These are phyloP conservation scores for Fistularia commersonii DNA, from an alignment of 2,797 vertebrate species.

Conservation along the genomic window DNA sequence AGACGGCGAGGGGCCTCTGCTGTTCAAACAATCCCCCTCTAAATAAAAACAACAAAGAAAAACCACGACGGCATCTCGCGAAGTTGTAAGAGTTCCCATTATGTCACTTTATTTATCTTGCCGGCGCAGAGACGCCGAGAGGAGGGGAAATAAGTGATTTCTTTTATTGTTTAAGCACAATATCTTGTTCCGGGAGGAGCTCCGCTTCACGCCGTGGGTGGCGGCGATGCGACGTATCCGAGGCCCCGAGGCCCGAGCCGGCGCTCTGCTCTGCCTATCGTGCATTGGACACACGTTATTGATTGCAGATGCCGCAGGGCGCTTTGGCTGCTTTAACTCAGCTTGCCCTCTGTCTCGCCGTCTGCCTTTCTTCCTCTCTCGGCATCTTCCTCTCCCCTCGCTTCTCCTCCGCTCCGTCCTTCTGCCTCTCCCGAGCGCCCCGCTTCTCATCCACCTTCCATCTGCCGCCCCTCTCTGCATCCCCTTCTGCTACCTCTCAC, in stretches of 20 bases:
- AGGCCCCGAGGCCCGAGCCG: neutral
- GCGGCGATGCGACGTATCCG: slow-evolving; percentile 19
- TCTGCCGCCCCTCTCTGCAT: slow-evolving; percentile 58
- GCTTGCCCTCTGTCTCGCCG: slow-evolving; percentile 50
- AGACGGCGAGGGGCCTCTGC: slow-evolving; percentile 52
- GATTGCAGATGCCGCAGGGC: slow-evolving; percentile 66
- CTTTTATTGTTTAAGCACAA: slow-evolving; percentile 57
- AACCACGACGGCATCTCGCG: neutral
- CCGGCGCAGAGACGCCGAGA: slow-evolving; percentile 17
- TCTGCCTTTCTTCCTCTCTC: slow-evolving; percentile 44
- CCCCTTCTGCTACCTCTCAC: slow-evolving; percentile 45
- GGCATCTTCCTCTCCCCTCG: slow-evolving; percentile 24
- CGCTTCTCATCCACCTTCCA: slow-evolving; percentile 68
- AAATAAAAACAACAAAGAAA: neutral
- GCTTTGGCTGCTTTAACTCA: slow-evolving; percentile 48
- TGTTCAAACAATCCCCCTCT: neutral
- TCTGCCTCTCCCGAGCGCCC: slow-evolving; percentile 50
- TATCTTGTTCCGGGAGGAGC: slow-evolving; percentile 45
- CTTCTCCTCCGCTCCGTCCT: slow-evolving; percentile 8
- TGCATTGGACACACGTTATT: slow-evolving; percentile 56
- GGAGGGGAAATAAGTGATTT: slow-evolving; percentile 27
- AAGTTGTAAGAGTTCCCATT: slow-evolving; percentile 68
- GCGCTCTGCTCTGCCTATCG: slow-evolving; percentile 27
- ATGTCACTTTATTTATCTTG: slow-evolving; percentile 68
- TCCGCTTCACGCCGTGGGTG: slow-evolving; percentile 29